Evolutionary conservation across 1,140 invertebrate species (phyloP), one percentile per base, ranked within the genome.

Genomic region (Magallana ariakensis): DNA sequence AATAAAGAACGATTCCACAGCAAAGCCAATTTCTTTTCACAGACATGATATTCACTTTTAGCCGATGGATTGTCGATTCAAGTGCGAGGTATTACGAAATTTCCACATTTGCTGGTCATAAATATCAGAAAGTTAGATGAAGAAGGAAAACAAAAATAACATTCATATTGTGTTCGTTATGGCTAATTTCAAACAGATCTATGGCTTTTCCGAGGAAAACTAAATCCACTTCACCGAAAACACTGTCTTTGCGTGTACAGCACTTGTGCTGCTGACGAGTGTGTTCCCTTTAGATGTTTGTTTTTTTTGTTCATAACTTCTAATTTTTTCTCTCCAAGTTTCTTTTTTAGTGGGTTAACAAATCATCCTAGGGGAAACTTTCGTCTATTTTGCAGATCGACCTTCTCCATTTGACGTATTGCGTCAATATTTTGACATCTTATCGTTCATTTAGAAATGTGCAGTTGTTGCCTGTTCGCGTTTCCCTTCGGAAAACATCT

Each of bases 401-500:
- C 66, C 26, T 26, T 26, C 66, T 26, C 10, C 66, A 75, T 75
- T 75, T 46, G 66, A 75, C 66, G 66, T 75, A 26, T 75, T 75
- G 66, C 66, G 66, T 75, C 66, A 75, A 75, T 75, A 75, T 75
- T 75, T 75, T 75, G 66, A 75, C 66, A 75, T 75, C 66, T 75
- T 75, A 75, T 75, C 66, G 66, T 75, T 75, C 33, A 75, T 75
- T 75, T 75, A 26, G 19, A 75, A 75, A 26, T 75, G 66, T 75
- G 66, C 66, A 75, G 66, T 75, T 75, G 22, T 26, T 75, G 66
- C 66, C 33, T 75, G 66, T 75, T 75, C 22, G 22, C 66, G 33
- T 75, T 75, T 75, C 66, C 66, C 66, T 75, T 75, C 66, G 66
- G 66, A 33, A 75, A 75, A 75, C 66, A 75, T 75, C 66, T 75